Conservation (phyloP, 2,888 invertebrate species). For the Reticulitermes lucifugus region DNA sequence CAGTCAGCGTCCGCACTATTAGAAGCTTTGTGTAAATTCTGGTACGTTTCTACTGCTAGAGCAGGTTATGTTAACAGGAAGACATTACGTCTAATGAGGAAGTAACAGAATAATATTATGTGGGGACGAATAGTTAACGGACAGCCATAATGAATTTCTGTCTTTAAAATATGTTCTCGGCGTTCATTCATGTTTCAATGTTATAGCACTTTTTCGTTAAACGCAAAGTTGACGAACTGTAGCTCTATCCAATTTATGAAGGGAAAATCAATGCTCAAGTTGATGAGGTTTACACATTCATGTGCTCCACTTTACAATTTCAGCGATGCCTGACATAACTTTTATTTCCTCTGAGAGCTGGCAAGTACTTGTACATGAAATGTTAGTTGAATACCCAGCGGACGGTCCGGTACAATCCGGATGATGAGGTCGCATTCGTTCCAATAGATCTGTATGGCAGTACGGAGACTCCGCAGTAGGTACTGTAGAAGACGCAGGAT, state of each 20-base stretch:
- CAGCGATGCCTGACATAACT: neutral
- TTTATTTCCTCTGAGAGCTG: conserved; percentile 6
- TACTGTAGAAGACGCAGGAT: neutral
- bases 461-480: neutral
- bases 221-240: neutral
- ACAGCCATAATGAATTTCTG: no score
- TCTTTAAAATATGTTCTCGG: no score
- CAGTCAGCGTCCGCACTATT: no score
- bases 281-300: neutral
- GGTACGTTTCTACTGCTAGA: no score
- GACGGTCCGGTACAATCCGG: neutral
- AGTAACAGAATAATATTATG: no score
- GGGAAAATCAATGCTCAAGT: neutral
- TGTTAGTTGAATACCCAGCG: neutral
- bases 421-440: neutral
- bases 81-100: no score
- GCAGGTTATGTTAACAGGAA: no score
- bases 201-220: neutral
- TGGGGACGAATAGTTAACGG: no score
- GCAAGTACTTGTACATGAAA: neutral
- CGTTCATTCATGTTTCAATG: neutral
- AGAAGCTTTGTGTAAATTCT: no score
- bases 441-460: neutral
- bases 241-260: neutral
- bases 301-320: neutral